Evolutionary conservation across 2,113 vertebrate species (phyloP).

Genomic region (Apteryx owenii): DNA sequence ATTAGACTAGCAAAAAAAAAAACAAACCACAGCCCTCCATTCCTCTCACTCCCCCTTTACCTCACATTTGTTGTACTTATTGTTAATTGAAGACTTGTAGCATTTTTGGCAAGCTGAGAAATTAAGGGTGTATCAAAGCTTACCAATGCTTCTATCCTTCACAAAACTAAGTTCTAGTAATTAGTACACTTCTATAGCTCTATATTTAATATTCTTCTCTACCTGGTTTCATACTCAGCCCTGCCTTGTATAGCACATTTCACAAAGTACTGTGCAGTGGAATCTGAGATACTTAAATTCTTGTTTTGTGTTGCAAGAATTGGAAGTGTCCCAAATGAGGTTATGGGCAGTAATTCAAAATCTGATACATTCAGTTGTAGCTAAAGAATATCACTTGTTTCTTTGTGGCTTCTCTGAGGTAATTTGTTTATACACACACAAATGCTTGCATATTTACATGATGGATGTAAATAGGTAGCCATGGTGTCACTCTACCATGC

Average conservation of each 20-base stretch:
- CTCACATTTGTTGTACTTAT: background rate
- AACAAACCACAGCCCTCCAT: background rate
- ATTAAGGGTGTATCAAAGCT: background rate
- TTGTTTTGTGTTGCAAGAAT: background rate
- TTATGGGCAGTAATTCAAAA: background rate
- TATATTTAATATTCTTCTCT: background rate
- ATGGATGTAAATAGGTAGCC: background rate
- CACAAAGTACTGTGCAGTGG: background rate
- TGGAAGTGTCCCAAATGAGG: background rate
- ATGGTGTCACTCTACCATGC: accelerated
- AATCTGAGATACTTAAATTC: background rate
- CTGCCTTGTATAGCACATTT: background rate
- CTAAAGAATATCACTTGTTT: background rate
- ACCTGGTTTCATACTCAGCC: background rate
- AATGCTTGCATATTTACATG: accelerated
- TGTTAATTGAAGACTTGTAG: background rate
- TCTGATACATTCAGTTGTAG: background rate
- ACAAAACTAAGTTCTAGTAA: background rate
- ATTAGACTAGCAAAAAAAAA: background rate
- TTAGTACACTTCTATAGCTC: background rate
- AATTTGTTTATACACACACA: background rate
- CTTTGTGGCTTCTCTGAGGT: background rate
- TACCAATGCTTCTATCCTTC: background rate
- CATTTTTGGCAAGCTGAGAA: background rate
- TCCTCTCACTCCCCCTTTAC: background rate